phyloP scores from a whole-genome alignment of 2,888 invertebrate genomes.

The Calameuta idolon region DNA sequence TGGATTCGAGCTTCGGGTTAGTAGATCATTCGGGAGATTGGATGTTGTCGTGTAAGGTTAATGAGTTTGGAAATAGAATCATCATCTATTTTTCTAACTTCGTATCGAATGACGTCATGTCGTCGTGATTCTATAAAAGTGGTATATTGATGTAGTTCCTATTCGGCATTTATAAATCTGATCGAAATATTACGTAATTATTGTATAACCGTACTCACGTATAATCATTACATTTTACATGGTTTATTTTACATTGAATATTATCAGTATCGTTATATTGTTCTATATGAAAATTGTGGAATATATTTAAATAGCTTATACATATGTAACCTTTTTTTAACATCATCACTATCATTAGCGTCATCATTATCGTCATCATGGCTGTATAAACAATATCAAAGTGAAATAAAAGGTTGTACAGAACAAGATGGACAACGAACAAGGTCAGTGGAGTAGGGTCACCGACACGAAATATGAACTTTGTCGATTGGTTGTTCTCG shows the following conservation, averaged over 20 bases:
- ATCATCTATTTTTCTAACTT: neutral
- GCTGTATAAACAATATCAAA: neutral
- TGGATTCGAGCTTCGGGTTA: neutral
- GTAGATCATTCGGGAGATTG: neutral
- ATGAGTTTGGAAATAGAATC: neutral
- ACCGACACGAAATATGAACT: slow-evolving; percentile 39
- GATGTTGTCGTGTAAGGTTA: neutral
- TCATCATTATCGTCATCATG: neutral
- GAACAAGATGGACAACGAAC: slow-evolving; percentile 34
- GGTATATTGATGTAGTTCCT: neutral
- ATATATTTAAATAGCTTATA: neutral
- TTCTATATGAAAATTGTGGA: neutral
- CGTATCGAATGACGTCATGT: neutral
- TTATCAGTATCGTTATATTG: neutral
- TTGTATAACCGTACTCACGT: neutral
- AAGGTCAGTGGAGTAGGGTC: slow-evolving; percentile 47
- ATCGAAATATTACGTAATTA: neutral
- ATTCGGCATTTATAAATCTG: neutral
- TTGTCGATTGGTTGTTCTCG: slow-evolving; percentile 53
- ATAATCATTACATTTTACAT: neutral
- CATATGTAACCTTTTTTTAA: neutral
- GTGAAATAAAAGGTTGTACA: neutral
- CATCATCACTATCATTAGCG: neutral
- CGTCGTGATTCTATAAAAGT: neutral
- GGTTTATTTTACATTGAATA: neutral